These are phyloP conservation scores for Matsumyia berberina DNA, from an alignment of 2,888 invertebrate species.

Conservation along the genomic window DNA sequence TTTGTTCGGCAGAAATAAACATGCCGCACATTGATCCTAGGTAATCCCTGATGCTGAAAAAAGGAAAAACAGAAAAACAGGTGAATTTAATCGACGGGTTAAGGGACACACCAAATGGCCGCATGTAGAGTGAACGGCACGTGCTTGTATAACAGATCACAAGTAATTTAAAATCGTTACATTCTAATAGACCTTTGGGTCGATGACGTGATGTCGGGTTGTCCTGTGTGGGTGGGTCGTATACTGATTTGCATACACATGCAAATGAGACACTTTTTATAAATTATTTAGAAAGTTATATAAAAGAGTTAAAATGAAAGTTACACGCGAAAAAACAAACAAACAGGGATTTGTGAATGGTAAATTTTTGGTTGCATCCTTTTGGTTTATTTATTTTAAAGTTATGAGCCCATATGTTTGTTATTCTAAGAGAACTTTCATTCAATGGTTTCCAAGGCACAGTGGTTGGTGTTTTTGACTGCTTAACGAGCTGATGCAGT, in stretches of 20 bases:
- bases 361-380: no score
- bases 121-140: neutral
- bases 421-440: no score
- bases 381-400: no score
- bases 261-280: conserved; percentile 16
- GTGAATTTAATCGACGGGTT: conserved; percentile 12
- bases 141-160: conserved; percentile 28
- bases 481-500: no score
- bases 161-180: conserved; percentile 44
- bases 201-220: no score
- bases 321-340: no score
- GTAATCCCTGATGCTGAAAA: conserved; percentile 10
- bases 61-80: conserved; percentile 31
- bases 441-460: no score
- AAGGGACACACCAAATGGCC: neutral
- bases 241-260: conserved; percentile 1
- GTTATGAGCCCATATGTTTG: no score
- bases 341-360: no score
- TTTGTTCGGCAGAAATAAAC: conserved; percentile 19
- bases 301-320: no score
- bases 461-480: no score
- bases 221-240: neutral
- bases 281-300: neutral
- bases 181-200: conserved; percentile 37
- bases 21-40: conserved; percentile 31